phyloP scores from a whole-genome alignment of 2,888 invertebrate species.

The Mactromeris polynyma region DNA sequence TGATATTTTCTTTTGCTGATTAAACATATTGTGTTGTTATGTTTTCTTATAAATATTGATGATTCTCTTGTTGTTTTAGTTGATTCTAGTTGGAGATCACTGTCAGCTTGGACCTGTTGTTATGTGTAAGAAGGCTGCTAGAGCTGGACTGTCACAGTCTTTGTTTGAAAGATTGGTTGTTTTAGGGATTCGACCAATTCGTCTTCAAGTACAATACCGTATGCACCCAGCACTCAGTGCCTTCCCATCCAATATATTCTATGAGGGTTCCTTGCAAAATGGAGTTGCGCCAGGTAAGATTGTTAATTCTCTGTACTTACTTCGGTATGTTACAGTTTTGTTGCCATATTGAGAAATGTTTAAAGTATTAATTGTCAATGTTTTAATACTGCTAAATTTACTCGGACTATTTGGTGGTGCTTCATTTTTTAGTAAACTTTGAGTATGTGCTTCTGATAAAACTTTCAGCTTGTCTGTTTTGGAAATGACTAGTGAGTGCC shows the following conservation, averaged over 20 bases:
- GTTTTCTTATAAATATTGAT: background rate
- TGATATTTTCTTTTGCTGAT: background rate
- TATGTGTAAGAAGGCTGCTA: constrained; percentile 99
- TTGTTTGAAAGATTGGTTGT: constrained; percentile 99
- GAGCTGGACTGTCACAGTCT: constrained; percentile 98
- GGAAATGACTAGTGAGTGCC: no score
- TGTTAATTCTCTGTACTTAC: no score
- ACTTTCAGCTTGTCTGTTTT: no score
- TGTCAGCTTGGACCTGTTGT: constrained; percentile 99
- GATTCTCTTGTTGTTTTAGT: constrained; percentile 83
- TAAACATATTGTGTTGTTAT: background rate
- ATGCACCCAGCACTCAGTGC: constrained; percentile 99
- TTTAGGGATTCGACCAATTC: constrained; percentile 97
- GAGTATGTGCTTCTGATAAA: no score
- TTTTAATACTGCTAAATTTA: no score
- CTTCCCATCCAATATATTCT: constrained; percentile 99
- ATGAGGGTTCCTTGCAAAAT: constrained; percentile 99
- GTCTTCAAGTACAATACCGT: constrained; percentile 97
- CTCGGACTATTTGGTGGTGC: no score
- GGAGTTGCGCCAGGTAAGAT: constrained; percentile 95
- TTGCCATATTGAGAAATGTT: background rate
- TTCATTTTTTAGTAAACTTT: no score
- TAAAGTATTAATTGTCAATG: no score
- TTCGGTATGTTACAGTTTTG: no score
- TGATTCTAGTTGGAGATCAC: constrained; percentile 99